phyloP scores from a whole-genome alignment of 2,888 invertebrate genomes.

The Pemphredon lugubris region DNA sequence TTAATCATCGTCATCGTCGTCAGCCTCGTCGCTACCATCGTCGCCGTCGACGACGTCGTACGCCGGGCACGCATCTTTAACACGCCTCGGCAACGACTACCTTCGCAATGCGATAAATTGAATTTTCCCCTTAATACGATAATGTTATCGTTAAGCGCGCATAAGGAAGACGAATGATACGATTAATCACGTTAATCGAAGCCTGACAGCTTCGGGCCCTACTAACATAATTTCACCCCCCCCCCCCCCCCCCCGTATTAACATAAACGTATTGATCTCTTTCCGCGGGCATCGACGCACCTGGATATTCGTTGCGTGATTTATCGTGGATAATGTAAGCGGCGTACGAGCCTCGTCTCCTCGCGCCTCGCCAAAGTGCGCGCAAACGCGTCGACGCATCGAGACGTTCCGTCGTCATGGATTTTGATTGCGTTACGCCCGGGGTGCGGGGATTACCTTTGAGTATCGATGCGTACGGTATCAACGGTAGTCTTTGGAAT shows the following conservation, averaged over 20 bases:
- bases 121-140: conserved; percentile 63
- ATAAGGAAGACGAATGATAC: conserved; percentile 60
- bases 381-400: conserved; percentile 1
- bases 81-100: conserved; percentile 36
- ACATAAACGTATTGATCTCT: conserved; percentile 48
- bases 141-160: conserved; percentile 58
- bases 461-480: conserved; percentile 5
- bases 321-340: conserved; percentile 49
- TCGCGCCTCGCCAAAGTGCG: conserved; percentile 20
- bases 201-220: conserved; percentile 18
- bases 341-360: conserved; percentile 35
- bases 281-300: conserved; percentile 21
- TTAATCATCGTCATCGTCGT: conserved; percentile 49
- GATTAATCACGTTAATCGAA: conserved; percentile 59
- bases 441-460: neutral
- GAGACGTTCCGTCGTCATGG: too few species aligned
- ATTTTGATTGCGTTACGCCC: conserved; percentile 10
- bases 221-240: conserved; percentile 55
- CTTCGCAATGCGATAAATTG: conserved; percentile 57
- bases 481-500: conserved; percentile 14
- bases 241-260: too few species aligned
- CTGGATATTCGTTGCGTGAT: conserved; percentile 44
- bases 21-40: neutral
- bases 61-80: too few species aligned
- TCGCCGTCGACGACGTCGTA: conserved; percentile 7